Percentiles rank a stretch among this genome's conserved stretches.
These are phyloP conservation scores for Hydrotaea diabolus DNA, from an alignment of 2,888 invertebrate genomes.

Conservation along the genomic window DNA sequence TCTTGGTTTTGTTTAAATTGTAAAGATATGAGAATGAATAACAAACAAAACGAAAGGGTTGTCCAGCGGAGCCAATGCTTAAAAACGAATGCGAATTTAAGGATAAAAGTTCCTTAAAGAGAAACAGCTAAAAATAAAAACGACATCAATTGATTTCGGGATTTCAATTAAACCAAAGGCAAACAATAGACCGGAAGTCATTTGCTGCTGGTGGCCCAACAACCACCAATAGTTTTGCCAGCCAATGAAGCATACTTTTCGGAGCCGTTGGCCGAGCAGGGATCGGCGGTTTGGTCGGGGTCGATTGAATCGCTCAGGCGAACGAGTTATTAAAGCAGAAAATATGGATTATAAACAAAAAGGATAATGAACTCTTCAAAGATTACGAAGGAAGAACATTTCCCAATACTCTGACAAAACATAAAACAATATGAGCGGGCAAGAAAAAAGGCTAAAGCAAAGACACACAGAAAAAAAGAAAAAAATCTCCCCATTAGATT, in stretches of 20 bases:
- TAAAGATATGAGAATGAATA: constrained; percentile 14
- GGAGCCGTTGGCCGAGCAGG: background rate
- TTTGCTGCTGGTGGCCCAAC: constrained; percentile 23
- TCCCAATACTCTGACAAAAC: constrained; percentile 15
- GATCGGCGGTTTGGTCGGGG: background rate
- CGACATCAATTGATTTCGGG: constrained; percentile 57
- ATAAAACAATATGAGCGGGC: too few species aligned
- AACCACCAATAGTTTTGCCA: constrained; percentile 35
- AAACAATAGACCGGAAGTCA: constrained; percentile 59
- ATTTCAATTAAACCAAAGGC: constrained; percentile 46
- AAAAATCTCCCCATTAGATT: constrained; percentile 33
- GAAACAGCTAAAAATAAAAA: constrained; percentile 20
- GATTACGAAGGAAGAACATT: constrained; percentile 34
- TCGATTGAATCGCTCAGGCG: background rate
- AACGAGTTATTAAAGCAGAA: constrained; percentile 35
- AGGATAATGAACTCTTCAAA: constrained; percentile 63
- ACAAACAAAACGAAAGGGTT: constrained; percentile 39
- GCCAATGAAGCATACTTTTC: constrained; percentile 60
- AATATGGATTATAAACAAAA: constrained; percentile 9
- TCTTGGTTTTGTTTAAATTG: constrained; percentile 22
- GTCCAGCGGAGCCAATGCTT: background rate
- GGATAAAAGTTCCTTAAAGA: background rate
- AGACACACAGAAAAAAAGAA: background rate
- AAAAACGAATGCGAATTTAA: too few species aligned
- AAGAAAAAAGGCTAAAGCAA: constrained; percentile 17